Evolutionary conservation across 2,113 vertebrate genomes (phyloP).

Genomic region (Poicephalus gulielmi): DNA sequence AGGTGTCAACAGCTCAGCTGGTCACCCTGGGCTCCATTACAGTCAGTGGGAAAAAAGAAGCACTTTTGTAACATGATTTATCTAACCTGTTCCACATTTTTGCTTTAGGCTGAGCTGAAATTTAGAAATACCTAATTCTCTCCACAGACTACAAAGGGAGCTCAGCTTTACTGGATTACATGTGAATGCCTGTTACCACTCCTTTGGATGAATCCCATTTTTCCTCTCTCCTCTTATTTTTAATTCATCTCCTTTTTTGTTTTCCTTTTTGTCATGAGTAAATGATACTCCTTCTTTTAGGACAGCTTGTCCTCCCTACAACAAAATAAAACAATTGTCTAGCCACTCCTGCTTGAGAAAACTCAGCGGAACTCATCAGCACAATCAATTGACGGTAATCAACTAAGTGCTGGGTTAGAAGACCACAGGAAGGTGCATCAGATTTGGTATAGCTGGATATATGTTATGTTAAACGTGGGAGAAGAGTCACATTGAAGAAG

Average conservation of each 20-base stretch:
- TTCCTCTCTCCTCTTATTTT: not conserved
- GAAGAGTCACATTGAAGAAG: not conserved
- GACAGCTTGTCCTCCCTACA: not conserved
- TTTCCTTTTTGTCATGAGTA: not conserved
- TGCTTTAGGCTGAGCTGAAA: not conserved
- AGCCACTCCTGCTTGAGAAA: not conserved
- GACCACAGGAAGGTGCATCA: not conserved
- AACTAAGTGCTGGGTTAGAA: not conserved
- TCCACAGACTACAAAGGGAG: not conserved
- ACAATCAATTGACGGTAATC: not conserved
- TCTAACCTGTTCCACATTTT: not conserved
- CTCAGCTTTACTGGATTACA: not conserved
- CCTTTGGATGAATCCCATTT: rapidly evolving
- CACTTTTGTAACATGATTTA: not conserved
- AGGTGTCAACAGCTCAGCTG: not conserved
- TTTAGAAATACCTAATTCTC: not conserved
- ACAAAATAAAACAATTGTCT: not conserved
- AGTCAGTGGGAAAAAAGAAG: not conserved
- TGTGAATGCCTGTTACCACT: not conserved
- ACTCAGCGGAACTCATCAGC: not conserved
- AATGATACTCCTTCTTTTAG: not conserved
- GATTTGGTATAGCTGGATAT: not conserved
- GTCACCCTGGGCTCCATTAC: not conserved
- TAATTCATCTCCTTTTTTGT: not conserved
- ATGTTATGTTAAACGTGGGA: not conserved